Evolutionary conservation across 1,140 invertebrate genomes (phyloP).

Genomic region (Apis laboriosa): DNA sequence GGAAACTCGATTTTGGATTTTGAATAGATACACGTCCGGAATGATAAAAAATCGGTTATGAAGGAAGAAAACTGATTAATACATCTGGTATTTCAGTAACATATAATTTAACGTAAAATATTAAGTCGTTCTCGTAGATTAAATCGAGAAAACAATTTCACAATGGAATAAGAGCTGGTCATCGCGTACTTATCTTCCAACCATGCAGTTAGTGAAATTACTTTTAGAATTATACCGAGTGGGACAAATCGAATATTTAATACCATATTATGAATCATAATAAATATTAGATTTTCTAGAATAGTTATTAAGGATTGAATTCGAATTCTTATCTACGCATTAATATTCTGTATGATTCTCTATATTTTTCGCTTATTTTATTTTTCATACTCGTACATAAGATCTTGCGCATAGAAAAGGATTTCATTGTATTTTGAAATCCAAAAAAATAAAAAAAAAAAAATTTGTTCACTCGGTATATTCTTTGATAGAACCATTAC

Average conservation of each 20-base stretch:
- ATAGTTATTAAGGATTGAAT: conserved; percentile 4
- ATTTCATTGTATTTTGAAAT: not conserved
- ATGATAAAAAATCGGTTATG: not conserved
- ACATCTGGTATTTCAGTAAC: conserved; percentile 16
- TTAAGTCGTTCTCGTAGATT: conserved; percentile 38
- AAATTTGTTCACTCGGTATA: conserved; percentile 6
- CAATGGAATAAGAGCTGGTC: conserved; percentile 31
- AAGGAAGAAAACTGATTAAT: not conserved
- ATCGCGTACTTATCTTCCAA: conserved; percentile 52
- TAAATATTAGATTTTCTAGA: conserved; percentile 15
- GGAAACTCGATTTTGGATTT: conserved; percentile 32
- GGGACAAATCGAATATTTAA: not conserved
- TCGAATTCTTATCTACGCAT: not conserved
- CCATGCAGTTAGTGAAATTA: conserved; percentile 30
- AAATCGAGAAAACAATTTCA: conserved; percentile 34
- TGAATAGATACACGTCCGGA: not conserved
- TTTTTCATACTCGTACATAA: conserved; percentile 24
- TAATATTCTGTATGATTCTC: not conserved
- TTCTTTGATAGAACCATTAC: not conserved
- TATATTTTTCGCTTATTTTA: not conserved
- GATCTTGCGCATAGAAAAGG: not conserved
- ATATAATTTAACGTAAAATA: conserved; percentile 25
- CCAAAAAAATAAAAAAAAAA: not conserved
- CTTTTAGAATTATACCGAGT: not conserved
- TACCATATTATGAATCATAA: conserved; percentile 6